These are phyloP conservation scores for Sciaenops ocellatus DNA, from an alignment of 2,797 vertebrate species.

Conservation along the genomic window DNA sequence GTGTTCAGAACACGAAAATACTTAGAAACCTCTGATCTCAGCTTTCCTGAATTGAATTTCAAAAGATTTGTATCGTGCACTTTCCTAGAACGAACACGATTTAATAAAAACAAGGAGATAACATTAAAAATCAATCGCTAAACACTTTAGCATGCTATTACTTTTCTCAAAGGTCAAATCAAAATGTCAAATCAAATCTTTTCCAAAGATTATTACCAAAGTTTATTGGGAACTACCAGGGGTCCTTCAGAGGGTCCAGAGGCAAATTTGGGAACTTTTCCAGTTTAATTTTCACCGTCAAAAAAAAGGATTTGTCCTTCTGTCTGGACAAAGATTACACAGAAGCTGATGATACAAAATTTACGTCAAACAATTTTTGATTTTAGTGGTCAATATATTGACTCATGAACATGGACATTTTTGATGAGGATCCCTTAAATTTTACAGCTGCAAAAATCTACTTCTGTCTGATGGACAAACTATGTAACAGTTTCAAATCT, in stretches of 20 bases:
- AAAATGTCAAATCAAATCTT: slow-evolving; percentile 12
- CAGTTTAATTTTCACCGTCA: neutral
- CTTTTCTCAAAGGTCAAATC: slow-evolving; percentile 20
- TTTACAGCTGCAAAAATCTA: neutral
- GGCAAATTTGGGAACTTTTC: neutral
- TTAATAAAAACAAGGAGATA: neutral
- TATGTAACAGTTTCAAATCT: neutral
- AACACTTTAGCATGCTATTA: neutral
- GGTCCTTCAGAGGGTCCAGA: neutral
- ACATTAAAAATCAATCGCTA: slow-evolving; percentile 3
- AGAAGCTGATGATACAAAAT: neutral
- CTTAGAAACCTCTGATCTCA: slow-evolving; percentile 17
- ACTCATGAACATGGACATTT: neutral
- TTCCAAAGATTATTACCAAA: neutral
- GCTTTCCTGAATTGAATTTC: neutral
- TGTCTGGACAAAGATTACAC: neutral
- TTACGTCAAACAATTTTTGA: neutral
- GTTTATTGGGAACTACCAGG: neutral
- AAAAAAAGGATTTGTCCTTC: neutral
- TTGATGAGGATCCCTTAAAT: neutral
- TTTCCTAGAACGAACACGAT: slow-evolving; percentile 12
- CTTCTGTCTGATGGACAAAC: slow-evolving; percentile 2
- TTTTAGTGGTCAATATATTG: neutral
- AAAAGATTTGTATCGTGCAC: slow-evolving; percentile 11
- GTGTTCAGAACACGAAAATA: neutral